These are phyloP conservation scores for Heliocidaris erythrogramma DNA, from an alignment of 35 echinoderm and acorn worm genomes.

Conservation along the genomic window DNA sequence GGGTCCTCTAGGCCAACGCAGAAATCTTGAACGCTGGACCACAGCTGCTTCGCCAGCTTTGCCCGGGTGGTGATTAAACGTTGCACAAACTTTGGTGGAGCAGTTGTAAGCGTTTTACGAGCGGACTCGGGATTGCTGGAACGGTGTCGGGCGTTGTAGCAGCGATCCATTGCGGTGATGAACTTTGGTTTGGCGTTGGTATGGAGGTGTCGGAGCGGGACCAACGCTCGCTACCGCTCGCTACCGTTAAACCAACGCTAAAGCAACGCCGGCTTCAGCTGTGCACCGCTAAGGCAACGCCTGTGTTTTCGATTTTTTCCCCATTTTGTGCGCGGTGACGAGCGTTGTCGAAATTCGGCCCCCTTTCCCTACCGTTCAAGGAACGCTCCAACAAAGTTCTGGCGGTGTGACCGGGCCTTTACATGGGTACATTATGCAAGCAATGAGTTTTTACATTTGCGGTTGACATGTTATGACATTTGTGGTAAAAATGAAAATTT, in stretches of 20 bases:
- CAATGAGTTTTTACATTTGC: no score
- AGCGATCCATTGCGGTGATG: conserved; percentile 40
- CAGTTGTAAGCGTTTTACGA: conserved; percentile 30
- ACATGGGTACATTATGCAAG: no score
- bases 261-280: conserved; percentile 23
- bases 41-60: conserved; percentile 22
- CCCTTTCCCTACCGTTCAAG: conserved; percentile 32
- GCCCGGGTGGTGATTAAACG: conserved; percentile 28
- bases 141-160: not conserved
- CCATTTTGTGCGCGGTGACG: not conserved
- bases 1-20: conserved; percentile 15
- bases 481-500: no score
- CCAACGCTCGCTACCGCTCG: not conserved
- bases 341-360: conserved; percentile 36
- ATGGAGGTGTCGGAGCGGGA: conserved; percentile 30
- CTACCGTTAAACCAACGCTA: conserved; percentile 32
- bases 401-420: not conserved
- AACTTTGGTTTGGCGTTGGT: conserved; percentile 32
- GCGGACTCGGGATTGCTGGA: conserved; percentile 27
- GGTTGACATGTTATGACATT: no score
- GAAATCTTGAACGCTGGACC: conserved; percentile 39
- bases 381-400: not conserved
- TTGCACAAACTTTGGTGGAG: conserved; percentile 26
- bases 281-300: conserved; percentile 30
- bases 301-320: conserved; percentile 33